These are phyloP conservation scores for Leptinotarsa juncta DNA, from an alignment of 2,888 invertebrate species.

Conservation along the genomic window DNA sequence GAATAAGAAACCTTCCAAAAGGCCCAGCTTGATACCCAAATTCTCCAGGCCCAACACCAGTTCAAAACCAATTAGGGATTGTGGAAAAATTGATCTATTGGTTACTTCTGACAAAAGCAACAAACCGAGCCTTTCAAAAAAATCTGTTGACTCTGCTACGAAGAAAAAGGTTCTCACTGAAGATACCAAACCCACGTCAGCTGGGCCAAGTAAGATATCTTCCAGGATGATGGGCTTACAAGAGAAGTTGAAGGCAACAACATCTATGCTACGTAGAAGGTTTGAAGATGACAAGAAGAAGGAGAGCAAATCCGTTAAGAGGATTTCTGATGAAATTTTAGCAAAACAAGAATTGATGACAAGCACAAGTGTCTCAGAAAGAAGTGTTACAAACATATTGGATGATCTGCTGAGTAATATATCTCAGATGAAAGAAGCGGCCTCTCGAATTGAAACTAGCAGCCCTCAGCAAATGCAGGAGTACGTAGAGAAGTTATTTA, in stretches of 20 bases:
- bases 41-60: constrained; percentile 19
- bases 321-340: not conserved
- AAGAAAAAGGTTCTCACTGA: not conserved
- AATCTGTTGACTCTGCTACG: not conserved
- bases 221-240: constrained; percentile 36
- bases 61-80: constrained; percentile 11
- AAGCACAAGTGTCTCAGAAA: constrained; percentile 16
- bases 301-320: constrained; percentile 7
- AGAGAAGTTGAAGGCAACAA: constrained; percentile 41
- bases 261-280: constrained; percentile 37
- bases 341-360: not conserved
- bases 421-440: constrained; percentile 36
- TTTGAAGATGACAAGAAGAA: constrained; percentile 32
- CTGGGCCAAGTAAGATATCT: constrained; percentile 27
- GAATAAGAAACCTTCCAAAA: constrained; percentile 21
- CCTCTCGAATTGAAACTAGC: constrained; percentile 26
- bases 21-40: constrained; percentile 36
- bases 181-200: not conserved
- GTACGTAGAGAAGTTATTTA: constrained; percentile 36
- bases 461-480: constrained; percentile 30
- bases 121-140: not conserved
- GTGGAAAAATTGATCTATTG: constrained; percentile 7
- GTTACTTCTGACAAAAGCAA: not conserved
- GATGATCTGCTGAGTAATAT: constrained; percentile 41
- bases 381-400: constrained; percentile 25